These are phyloP conservation scores for Peromyscus leucopus DNA, from an alignment of 2,113 vertebrate species.

Conservation along the genomic window DNA sequence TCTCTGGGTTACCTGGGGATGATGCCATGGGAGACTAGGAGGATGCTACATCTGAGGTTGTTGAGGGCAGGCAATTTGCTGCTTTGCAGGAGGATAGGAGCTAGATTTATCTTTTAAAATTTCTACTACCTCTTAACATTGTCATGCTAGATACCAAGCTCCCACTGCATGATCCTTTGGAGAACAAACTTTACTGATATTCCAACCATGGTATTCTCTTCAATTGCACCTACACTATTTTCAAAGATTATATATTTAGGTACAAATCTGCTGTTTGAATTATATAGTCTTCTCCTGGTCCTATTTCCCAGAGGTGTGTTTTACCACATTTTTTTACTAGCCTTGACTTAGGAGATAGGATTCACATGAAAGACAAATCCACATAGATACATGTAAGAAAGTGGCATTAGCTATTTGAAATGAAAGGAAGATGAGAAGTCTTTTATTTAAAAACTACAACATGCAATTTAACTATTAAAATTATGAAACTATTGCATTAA, in stretches of 20 bases:
- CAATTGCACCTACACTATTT: background rate
- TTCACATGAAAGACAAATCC: background rate
- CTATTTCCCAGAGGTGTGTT: background rate
- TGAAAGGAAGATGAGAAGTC: background rate
- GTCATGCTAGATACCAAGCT: background rate
- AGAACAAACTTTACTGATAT: background rate
- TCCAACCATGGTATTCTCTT: background rate
- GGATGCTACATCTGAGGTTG: background rate
- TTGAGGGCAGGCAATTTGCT: background rate
- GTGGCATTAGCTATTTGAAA: background rate
- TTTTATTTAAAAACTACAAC: background rate
- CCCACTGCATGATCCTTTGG: background rate
- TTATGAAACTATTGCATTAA: background rate
- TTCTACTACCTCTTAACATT: background rate
- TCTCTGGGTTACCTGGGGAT: no score
- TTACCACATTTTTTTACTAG: background rate
- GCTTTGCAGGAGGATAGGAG: background rate
- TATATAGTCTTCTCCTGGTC: background rate
- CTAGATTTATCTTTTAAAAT: background rate
- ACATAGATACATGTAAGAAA: background rate
- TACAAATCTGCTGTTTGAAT: constrained; percentile 16
- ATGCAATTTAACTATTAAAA: background rate
- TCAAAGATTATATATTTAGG: background rate
- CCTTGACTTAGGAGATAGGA: background rate
- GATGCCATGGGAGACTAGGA: background rate